Percentiles rank a stretch among this genome's conserved stretches.
Evolutionary conservation across 2,797 vertebrate species (phyloP).

Genomic region (Chiropotes sagulatus): DNA sequence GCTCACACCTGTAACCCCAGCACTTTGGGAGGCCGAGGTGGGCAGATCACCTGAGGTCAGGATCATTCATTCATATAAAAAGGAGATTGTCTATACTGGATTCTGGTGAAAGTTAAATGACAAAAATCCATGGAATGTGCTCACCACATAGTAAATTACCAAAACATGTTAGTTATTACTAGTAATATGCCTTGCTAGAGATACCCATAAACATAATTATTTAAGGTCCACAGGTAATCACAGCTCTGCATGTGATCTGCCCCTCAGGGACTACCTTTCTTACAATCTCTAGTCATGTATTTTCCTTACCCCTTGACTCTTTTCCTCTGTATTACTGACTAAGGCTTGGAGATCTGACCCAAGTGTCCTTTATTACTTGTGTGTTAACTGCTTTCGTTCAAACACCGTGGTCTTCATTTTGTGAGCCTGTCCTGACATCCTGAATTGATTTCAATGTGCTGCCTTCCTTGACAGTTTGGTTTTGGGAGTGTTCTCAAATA

Average conservation of each 20-base stretch:
- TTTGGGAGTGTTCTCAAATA: background rate
- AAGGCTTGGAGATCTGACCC: background rate
- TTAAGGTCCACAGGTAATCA: background rate
- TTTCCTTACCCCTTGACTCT: background rate
- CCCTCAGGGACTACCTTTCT: background rate
- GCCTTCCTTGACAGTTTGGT: background rate
- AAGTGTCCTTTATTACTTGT: background rate
- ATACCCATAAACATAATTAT: background rate
- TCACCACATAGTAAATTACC: background rate
- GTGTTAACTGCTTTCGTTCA: background rate
- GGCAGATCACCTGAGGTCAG: background rate
- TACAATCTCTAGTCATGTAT: background rate
- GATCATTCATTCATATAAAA: background rate
- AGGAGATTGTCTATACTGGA: background rate
- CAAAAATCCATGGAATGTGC: background rate
- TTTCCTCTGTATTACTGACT: background rate
- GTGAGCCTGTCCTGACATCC: background rate
- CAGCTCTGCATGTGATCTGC: background rate
- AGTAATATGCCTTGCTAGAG: background rate
- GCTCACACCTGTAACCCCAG: background rate
- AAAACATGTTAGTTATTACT: background rate
- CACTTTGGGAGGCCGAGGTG: background rate
- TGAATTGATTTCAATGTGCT: background rate
- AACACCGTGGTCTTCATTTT: background rate
- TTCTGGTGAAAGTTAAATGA: slow-evolving; percentile 49